Evolutionary conservation across 2,888 invertebrate species (phyloP).

Genomic region (Brachyopa scutellaris): DNA sequence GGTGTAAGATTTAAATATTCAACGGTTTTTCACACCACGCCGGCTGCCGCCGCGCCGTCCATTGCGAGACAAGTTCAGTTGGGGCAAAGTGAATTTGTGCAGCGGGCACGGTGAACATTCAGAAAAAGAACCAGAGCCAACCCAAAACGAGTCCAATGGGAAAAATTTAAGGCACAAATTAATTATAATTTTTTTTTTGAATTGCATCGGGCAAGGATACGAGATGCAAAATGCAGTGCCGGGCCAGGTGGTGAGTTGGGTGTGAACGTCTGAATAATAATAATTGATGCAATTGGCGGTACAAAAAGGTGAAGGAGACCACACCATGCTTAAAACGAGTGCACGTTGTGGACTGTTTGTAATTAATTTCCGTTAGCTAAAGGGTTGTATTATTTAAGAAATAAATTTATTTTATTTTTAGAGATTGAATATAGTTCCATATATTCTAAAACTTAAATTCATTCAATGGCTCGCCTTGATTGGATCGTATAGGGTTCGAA

Average conservation of each 20-base stretch:
- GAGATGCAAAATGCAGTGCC: constrained; percentile 4
- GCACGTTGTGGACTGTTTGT: too few relatives aligned
- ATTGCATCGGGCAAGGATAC: constrained; percentile 11
- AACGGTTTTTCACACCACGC: constrained; percentile 68
- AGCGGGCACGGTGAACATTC: neutral
- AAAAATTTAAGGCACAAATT: constrained; percentile 58
- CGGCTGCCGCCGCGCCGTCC: too few relatives aligned
- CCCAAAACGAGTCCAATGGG: neutral
- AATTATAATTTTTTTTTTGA: constrained; percentile 61
- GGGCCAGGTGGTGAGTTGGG: neutral
- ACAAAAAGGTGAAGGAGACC: constrained; percentile 41
- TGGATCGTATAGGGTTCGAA: too few relatives aligned
- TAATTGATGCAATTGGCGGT: constrained; percentile 49
- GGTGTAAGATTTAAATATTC: constrained; percentile 72
- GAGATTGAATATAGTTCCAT: too few relatives aligned
- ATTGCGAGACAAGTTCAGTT: neutral
- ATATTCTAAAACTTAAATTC: too few relatives aligned
- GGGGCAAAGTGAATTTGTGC: constrained; percentile 41
- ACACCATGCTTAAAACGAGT: too few relatives aligned
- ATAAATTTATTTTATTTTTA: too few relatives aligned
- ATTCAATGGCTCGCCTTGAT: too few relatives aligned
- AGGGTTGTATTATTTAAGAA: too few relatives aligned
- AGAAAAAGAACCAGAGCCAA: neutral
- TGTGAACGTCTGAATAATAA: constrained; percentile 56
- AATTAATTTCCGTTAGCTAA: too few relatives aligned